Evolutionary conservation across 1,140 invertebrate species (phyloP), one percentile per base, ranked within the genome.

Genomic region (Drosophila sturtevanti): DNA sequence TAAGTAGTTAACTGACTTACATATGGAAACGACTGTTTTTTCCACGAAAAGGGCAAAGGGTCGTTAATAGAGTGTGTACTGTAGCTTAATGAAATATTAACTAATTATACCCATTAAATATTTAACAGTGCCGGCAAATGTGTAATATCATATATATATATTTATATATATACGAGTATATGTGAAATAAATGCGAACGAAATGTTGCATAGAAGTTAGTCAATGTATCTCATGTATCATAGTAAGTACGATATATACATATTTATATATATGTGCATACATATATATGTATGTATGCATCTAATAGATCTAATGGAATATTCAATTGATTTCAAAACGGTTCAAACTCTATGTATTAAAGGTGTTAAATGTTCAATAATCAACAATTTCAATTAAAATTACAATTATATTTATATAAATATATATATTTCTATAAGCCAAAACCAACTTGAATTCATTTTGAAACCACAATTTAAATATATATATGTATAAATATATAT

Each of bases 351-450:
- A 80, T 77, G 81, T 81, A 87, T 79, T 87, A 69, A 71, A 86
- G 75, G 79, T 86, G 82, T 86, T 86, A 74, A 86, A 86, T 86
- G 82, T 86, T 86, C 82, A 82, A 86, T 87, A 87, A 79, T 72
- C 58, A 74, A 86, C 81, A 82, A 79, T 76, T 76, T 75, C 52
- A 76, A 76, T 75, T 75, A 76, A 51, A 65, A 48, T 48, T 48
- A 48, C 16, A 78, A 86, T 85, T 85, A 85, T 61, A 81, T 62
- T 55, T 35, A 63, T 35, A 31, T 31, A 31, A 62, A 65, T 48
- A 48, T 56, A 62, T 44, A 37, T 54, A 55, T 65, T 34, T 65
- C 68, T 71, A 68, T 64, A 73, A 68, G 77, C 77, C 71, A 79
- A 67, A 56, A 56, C 63, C 63, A 75, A 54, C 41, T 56, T 18